Conservation (phyloP, 2,113 vertebrate genomes). For the Noctilio leporinus region DNA sequence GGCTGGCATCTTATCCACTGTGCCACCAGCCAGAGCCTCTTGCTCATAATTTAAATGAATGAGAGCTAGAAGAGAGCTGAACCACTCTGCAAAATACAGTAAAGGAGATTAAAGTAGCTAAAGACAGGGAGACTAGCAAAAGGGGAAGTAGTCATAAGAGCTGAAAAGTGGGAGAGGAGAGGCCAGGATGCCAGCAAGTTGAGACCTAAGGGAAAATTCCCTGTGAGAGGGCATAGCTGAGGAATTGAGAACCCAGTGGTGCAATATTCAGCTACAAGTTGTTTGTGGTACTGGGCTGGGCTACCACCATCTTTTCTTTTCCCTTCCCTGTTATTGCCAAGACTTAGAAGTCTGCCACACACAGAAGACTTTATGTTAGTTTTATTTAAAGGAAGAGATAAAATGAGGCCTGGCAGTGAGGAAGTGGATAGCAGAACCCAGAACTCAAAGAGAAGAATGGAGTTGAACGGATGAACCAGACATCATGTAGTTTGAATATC, state of each 20-base stretch:
- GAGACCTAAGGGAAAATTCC: not conserved
- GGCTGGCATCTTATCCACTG: too few species aligned
- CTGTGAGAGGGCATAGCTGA: not conserved
- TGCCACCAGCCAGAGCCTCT: too few species aligned
- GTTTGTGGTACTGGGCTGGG: not conserved
- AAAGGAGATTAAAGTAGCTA: not conserved
- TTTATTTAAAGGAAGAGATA: not conserved
- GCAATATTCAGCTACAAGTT: not conserved
- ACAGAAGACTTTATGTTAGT: not conserved
- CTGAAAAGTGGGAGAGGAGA: not conserved
- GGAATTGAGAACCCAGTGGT: not conserved
- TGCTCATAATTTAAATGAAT: slow-evolving; percentile 3
- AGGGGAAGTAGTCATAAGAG: not conserved
- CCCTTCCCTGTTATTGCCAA: not conserved
- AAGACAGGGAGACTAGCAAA: not conserved
- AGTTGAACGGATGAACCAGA: not conserved
- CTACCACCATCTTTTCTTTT: not conserved
- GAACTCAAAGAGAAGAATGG: not conserved
- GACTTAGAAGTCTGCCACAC: not conserved
- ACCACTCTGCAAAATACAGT: not conserved
- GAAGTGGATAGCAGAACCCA: not conserved
- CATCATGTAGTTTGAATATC: not conserved
- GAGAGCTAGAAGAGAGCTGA: not conserved
- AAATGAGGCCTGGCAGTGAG: not conserved
- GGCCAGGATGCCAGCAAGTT: not conserved